Percentiles rank a stretch among this genome's conserved stretches.
Evolutionary conservation across 1,140 invertebrate genomes (phyloP).

Genomic region (Vanessa tameamea): DNA sequence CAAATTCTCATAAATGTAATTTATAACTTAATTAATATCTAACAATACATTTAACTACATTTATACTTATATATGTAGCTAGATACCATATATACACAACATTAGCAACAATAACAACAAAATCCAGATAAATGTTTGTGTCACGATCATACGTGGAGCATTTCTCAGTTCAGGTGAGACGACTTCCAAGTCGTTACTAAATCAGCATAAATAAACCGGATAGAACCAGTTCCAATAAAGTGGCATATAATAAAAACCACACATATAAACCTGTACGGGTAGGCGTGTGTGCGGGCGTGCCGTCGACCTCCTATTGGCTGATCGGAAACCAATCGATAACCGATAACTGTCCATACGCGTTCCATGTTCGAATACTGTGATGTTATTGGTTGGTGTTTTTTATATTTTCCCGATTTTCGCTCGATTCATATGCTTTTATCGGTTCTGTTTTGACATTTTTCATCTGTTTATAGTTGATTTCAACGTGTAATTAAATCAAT

Average conservation of each 20-base stretch:
- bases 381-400: conserved; percentile 45
- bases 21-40: too few species aligned
- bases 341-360: conserved; percentile 61
- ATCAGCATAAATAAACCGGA: neutral
- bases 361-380: conserved; percentile 40
- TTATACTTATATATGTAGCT: too few species aligned
- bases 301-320: conserved; percentile 60
- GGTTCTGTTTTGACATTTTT: neutral
- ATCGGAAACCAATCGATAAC: conserved; percentile 77
- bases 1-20: too few species aligned
- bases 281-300: conserved; percentile 66
- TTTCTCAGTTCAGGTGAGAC: too few species aligned
- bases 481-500: neutral
- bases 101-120: too few species aligned
- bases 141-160: too few species aligned
- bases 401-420: conserved; percentile 36
- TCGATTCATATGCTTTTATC: neutral
- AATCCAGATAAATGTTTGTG: too few species aligned
- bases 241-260: conserved; percentile 16
- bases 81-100: too few species aligned
- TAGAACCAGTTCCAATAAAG: neutral
- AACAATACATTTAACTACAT: too few species aligned
- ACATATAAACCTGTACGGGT: conserved; percentile 30
- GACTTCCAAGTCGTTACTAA: too few species aligned
- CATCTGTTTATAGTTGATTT: neutral